phyloP scores from a whole-genome alignment of 2,888 invertebrate species.

The Neoitamus cyanurus region DNA sequence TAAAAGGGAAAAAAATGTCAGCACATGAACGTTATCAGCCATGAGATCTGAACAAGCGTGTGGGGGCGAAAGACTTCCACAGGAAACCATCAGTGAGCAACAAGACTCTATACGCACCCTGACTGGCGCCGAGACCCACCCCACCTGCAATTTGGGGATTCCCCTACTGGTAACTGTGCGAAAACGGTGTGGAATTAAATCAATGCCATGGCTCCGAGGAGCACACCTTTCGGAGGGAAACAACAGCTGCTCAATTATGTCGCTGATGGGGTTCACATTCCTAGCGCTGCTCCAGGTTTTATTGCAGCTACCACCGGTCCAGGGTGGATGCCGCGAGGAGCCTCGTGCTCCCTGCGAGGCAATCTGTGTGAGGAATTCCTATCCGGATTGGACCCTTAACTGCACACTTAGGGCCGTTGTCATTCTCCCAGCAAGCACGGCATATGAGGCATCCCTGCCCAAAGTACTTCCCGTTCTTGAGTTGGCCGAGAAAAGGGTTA shows the following conservation, averaged over 20 bases:
- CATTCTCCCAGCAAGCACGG: conserved; percentile 72
- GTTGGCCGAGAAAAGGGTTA: conserved; percentile 71
- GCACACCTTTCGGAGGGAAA: not conserved
- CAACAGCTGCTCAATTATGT: not conserved
- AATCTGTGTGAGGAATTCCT: conserved; percentile 48
- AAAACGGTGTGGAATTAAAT: not conserved
- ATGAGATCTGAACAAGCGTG: conserved; percentile 20
- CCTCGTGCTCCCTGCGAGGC: conserved; percentile 52
- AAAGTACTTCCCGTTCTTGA: conserved; percentile 74
- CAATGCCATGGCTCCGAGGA: conserved; percentile 6
- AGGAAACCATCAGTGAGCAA: not conserved
- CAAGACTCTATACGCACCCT: not conserved
- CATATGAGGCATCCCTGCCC: conserved; percentile 69
- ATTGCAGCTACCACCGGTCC: not conserved
- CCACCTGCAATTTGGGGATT: not conserved
- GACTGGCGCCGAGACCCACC: not conserved
- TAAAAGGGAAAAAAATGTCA: not conserved
- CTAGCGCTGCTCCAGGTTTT: conserved; percentile 1
- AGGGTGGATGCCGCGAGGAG: conserved; percentile 53
- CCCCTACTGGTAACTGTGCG: not conserved
- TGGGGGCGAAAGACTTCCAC: not conserved
- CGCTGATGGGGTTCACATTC: conserved; percentile 8
- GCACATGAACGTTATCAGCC: conserved; percentile 17
- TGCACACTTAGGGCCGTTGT: conserved; percentile 76
- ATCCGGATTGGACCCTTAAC: conserved; percentile 52